Percentiles rank a stretch among this genome's conserved stretches.
These are phyloP conservation scores for Oreochromis spilurus DNA, from an alignment of 2,113 vertebrate species.

Conservation along the genomic window DNA sequence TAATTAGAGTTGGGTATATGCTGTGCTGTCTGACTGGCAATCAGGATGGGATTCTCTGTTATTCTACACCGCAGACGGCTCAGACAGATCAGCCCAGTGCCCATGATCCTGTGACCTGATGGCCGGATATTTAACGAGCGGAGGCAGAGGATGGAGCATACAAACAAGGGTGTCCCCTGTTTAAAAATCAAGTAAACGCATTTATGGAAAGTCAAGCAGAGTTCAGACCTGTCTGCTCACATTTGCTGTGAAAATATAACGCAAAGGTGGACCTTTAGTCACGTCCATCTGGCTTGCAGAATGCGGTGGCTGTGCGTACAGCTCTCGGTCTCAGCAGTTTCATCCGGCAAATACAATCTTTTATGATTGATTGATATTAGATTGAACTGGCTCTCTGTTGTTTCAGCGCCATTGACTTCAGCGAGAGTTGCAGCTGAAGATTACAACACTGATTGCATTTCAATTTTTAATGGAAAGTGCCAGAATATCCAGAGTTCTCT, in stretches of 20 bases:
- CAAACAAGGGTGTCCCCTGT: slow-evolving; percentile 3
- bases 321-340: slow-evolving; percentile 37
- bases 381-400: slow-evolving; percentile 60
- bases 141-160: background rate
- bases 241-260: background rate
- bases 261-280: background rate
- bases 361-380: slow-evolving; percentile 63
- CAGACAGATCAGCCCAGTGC: background rate
- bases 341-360: slow-evolving; percentile 24
- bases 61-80: slow-evolving; percentile 8
- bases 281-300: background rate
- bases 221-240: background rate
- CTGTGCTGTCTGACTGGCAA: background rate
- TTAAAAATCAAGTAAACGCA: background rate
- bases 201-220: slow-evolving; percentile 8
- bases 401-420: slow-evolving; percentile 60
- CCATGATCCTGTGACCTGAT: slow-evolving; percentile 10
- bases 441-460: slow-evolving; percentile 66
- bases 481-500: slow-evolving; percentile 51
- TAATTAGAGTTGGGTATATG: background rate
- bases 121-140: slow-evolving; percentile 22
- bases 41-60: background rate
- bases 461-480: slow-evolving; percentile 68
- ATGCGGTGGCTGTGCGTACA: background rate
- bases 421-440: slow-evolving; percentile 45